These are phyloP conservation scores for Athalia rosae DNA, from an alignment of 2,888 invertebrate species.

Conservation along the genomic window DNA sequence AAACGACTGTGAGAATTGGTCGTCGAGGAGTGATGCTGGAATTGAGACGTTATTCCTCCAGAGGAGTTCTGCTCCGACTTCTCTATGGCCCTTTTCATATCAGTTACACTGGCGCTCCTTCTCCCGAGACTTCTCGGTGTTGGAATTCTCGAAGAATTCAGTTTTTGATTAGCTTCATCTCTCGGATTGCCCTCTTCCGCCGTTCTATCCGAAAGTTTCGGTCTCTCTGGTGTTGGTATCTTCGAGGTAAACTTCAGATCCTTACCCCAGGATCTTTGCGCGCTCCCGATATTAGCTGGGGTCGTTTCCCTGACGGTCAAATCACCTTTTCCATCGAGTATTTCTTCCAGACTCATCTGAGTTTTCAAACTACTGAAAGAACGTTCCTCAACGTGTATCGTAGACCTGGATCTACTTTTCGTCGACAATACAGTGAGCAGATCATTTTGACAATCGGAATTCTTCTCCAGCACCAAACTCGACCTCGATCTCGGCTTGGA, in stretches of 20 bases:
- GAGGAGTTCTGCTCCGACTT: conserved; percentile 66
- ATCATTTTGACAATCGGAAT: conserved; percentile 56
- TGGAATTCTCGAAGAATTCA: conserved; percentile 63
- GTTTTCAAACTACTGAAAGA: conserved; percentile 62
- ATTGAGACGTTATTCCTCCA: conserved; percentile 1
- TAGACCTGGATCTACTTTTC: conserved; percentile 65
- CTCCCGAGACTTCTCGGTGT: conserved; percentile 60
- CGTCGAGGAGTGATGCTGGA: background rate
- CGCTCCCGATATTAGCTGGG: conserved; percentile 51
- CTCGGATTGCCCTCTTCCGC: conserved; percentile 52
- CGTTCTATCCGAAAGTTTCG: conserved; percentile 50
- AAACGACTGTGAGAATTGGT: conserved; percentile 71
- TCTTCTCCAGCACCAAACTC: conserved; percentile 25
- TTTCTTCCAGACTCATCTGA: conserved; percentile 68
- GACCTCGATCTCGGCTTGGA: conserved; percentile 41
- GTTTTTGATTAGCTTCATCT: conserved; percentile 29
- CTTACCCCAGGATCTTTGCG: conserved; percentile 54
- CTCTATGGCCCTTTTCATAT: conserved; percentile 78
- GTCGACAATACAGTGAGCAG: conserved; percentile 66
- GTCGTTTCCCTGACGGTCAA: conserved; percentile 49
- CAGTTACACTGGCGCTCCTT: conserved; percentile 75
- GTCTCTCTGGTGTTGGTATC: conserved; percentile 60
- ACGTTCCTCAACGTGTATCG: conserved; percentile 65
- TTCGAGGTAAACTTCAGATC: conserved; percentile 61
- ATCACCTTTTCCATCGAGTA: conserved; percentile 58